These are phyloP conservation scores for Therioaphis trifolii DNA, from an alignment of 2,888 invertebrate genomes.

Conservation along the genomic window DNA sequence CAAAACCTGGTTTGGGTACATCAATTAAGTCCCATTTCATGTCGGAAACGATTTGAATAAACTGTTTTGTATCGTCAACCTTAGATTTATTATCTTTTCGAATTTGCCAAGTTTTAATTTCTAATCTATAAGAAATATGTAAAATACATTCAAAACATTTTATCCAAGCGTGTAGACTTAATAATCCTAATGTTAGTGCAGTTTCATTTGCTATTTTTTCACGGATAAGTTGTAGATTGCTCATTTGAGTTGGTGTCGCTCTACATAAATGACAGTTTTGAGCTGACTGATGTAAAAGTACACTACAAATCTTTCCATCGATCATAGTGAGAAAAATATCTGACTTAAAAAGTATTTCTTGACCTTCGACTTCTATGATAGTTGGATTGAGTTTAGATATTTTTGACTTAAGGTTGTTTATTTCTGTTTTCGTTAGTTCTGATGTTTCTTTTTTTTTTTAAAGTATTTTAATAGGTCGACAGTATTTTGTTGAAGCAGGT, in stretches of 20 bases:
- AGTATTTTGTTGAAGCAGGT: conserved; percentile 66
- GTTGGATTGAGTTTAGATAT: conserved; percentile 23
- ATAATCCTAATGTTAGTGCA: conserved; percentile 1
- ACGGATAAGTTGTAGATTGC: conserved; percentile 16
- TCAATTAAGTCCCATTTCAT: neutral
- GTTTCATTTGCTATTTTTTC: conserved; percentile 22
- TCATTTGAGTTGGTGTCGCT: conserved; percentile 14
- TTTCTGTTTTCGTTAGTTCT: conserved; percentile 61
- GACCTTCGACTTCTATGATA: neutral
- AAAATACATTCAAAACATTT: conserved; percentile 2
- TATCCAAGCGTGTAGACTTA: conserved; percentile 7
- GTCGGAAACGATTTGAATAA: conserved; percentile 6
- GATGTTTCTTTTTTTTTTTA: conserved; percentile 67
- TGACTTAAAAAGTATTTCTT: neutral
- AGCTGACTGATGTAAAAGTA: conserved; percentile 42
- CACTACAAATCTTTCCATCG: conserved; percentile 58
- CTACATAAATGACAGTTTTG: conserved; percentile 4
- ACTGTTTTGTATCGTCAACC: neutral
- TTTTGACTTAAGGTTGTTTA: conserved; percentile 47
- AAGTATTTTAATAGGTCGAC: conserved; percentile 67
- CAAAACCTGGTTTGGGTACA: conserved; percentile 1
- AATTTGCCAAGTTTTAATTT: conserved; percentile 15
- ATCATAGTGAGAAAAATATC: conserved; percentile 53
- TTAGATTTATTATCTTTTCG: neutral
- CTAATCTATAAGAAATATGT: neutral